Evolutionary conservation across 2,113 vertebrate species (phyloP).

Genomic region (Petaurus breviceps): DNA sequence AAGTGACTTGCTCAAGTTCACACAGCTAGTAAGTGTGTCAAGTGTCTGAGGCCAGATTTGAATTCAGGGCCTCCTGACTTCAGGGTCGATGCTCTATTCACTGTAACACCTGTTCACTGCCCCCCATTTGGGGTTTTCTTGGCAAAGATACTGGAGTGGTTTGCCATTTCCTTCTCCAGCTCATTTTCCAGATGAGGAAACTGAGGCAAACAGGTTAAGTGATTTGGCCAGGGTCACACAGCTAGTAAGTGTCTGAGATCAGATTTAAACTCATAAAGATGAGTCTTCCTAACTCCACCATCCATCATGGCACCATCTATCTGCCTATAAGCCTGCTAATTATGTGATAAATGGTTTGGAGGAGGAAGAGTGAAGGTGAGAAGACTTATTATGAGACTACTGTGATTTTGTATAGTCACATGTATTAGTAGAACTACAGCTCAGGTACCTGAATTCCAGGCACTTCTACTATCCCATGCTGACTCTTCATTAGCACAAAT

Average conservation of each 20-base stretch:
- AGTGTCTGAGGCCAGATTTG: too few relatives aligned
- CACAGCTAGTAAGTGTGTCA: too few relatives aligned
- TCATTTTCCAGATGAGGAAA: too few relatives aligned
- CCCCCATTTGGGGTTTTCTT: neutral
- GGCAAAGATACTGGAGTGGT: neutral
- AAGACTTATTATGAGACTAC: neutral
- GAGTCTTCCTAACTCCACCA: neutral
- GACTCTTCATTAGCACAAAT: neutral
- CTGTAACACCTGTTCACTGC: too few relatives aligned
- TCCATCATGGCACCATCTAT: too few relatives aligned
- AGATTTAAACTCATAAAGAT: neutral
- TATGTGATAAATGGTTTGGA: neutral
- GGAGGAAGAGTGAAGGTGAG: neutral
- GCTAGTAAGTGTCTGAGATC: too few relatives aligned
- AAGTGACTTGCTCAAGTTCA: too few relatives aligned
- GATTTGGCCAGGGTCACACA: too few relatives aligned
- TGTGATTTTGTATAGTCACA: neutral
- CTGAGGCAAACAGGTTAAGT: too few relatives aligned
- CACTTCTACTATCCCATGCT: neutral
- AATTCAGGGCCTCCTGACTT: too few relatives aligned
- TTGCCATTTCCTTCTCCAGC: neutral
- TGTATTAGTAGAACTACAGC: neutral
- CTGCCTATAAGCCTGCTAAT: neutral
- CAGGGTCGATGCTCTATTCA: too few relatives aligned
- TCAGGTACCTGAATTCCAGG: neutral